Evolutionary conservation across 2,888 invertebrate genomes (phyloP).

Genomic region (Cheiracanthium punctorium): DNA sequence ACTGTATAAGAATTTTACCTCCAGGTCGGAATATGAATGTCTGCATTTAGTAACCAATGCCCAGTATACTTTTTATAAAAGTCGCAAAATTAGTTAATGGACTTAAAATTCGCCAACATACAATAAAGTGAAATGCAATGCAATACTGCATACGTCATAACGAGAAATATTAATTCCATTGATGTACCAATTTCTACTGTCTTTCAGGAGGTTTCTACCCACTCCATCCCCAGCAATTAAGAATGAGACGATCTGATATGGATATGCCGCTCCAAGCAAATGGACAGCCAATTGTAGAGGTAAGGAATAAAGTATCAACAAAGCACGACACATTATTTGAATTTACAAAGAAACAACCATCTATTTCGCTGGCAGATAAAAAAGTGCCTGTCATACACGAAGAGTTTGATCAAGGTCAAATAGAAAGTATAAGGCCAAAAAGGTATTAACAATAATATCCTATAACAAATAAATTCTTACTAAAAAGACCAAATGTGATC

Average conservation of each 20-base stretch:
- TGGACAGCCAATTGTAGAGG: not conserved
- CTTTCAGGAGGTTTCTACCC: not conserved
- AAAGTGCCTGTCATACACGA: not conserved
- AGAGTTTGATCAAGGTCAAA: conserved; percentile 31
- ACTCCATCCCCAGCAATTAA: not conserved
- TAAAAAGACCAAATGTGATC: too few relatives aligned
- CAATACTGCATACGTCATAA: too few relatives aligned
- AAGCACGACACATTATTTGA: not conserved
- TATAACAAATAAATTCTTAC: too few relatives aligned
- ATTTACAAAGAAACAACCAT: not conserved
- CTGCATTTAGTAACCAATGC: too few relatives aligned
- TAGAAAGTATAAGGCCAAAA: not conserved
- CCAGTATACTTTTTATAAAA: too few relatives aligned
- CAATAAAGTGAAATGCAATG: too few relatives aligned
- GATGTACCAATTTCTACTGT: too few relatives aligned
- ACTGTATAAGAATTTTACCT: too few relatives aligned
- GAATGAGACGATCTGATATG: not conserved
- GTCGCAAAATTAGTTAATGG: too few relatives aligned
- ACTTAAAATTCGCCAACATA: too few relatives aligned
- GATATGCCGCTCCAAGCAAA: not conserved
- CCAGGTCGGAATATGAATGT: too few relatives aligned
- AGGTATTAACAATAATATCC: conserved; percentile 18
- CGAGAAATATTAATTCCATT: too few relatives aligned
- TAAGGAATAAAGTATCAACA: not conserved
- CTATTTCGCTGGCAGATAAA: not conserved